These are phyloP conservation scores for Cacoxenus indagator DNA, from an alignment of 2,888 invertebrate genomes.

Conservation along the genomic window DNA sequence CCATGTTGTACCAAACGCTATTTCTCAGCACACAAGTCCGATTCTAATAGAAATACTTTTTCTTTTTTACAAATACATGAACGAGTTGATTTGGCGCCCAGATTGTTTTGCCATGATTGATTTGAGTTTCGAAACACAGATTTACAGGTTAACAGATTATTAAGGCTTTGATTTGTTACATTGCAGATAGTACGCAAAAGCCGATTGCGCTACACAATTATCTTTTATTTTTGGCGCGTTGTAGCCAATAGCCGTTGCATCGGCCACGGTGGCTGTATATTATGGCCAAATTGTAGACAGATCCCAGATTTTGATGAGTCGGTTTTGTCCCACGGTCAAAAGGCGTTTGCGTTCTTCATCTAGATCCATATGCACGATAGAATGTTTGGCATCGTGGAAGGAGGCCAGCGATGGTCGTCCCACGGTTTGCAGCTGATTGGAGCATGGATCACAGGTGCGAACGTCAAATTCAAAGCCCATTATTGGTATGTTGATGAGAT, in stretches of 20 bases:
- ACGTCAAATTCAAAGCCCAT: slow-evolving; percentile 99
- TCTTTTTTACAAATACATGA: no score
- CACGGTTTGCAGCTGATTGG: slow-evolving; percentile 83
- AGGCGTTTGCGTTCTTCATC: slow-evolving; percentile 90
- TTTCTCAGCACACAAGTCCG: no score
- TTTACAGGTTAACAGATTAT: no score
- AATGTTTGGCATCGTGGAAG: slow-evolving; percentile 96
- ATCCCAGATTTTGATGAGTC: slow-evolving; percentile 95
- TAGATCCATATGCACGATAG: slow-evolving; percentile 87
- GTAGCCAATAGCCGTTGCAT: not conserved
- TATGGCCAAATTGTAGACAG: slow-evolving; percentile 76
- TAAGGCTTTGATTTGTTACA: not conserved
- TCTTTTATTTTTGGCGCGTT: not conserved
- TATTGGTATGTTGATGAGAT: slow-evolving; percentile 89
- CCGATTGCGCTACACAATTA: not conserved
- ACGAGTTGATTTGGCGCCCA: no score
- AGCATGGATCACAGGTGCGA: slow-evolving; percentile 94
- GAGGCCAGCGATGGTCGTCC: slow-evolving; percentile 95
- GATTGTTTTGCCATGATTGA: no score
- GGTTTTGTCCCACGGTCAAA: slow-evolving; percentile 94
- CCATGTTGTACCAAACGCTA: no score
- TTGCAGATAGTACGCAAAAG: slow-evolving; percentile 16
- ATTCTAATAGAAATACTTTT: no score
- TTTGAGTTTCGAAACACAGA: no score
- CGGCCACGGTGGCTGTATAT: slow-evolving; percentile 32